Percentiles rank a stretch among this genome's conserved stretches.
Evolutionary conservation across 37 sponge, comb jelly and placozoan genomes (phyloP).

Genomic region (Ephydatia muelleri): DNA sequence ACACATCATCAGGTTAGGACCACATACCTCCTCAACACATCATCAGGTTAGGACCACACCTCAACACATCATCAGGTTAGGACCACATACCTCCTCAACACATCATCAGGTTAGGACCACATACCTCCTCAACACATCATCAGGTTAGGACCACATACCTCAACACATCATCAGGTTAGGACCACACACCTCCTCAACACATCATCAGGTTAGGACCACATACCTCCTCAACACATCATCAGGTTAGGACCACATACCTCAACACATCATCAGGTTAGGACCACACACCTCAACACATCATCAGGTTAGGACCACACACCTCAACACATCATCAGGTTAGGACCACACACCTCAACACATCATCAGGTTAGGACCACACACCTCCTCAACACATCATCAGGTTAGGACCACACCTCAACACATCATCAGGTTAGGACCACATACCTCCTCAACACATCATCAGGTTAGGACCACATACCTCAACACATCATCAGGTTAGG

Average conservation of each 20-base stretch:
- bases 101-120: too few species aligned
- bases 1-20: background rate
- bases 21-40: constrained; percentile 57
- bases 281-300: background rate
- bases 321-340: background rate
- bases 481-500: background rate
- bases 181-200: background rate
- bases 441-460: background rate
- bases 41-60: too few species aligned
- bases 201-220: background rate
- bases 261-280: background rate
- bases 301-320: background rate
- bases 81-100: constrained; percentile 52
- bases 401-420: background rate
- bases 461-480: too few species aligned
- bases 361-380: background rate
- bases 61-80: background rate
- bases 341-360: background rate
- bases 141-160: background rate
- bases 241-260: background rate
- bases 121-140: background rate
- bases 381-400: background rate
- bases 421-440: background rate
- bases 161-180: background rate
- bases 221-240: background rate